Evolutionary conservation across 2,113 vertebrate genomes (phyloP), one percentile per base, ranked within the genome.

Genomic region (Ammodytes marinus): DNA sequence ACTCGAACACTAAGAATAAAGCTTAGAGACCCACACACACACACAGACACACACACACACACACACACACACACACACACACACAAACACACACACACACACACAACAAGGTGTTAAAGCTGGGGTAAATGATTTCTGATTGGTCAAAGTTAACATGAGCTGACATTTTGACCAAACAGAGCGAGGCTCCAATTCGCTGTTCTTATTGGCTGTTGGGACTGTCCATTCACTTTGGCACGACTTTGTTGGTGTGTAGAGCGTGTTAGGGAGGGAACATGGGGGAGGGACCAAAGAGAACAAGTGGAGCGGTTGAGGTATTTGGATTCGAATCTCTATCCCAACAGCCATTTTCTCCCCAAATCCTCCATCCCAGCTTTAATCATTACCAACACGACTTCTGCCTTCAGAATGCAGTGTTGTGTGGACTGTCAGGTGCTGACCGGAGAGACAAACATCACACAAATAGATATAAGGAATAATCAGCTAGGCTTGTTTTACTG

Each of bases 381-480:
- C 72, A 74, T 54, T 74, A 12, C 64, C 65, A 47, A 39, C 46
- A 43, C 57, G 78, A 75, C 54, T 17, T 45, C n/a, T 7, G 9
- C 9, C 47, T 65, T 79, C 12, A 75, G 42, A 74, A 39, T 6
- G 27, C 13, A 3, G 47, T 47, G 59, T 13, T 82, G 54, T 82
- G 54, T 57, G 53, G 57, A 72, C 70, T 59, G 59, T 37, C n/a
- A 5, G 27, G 27, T 27, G 27, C 57, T 50, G 84, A 81, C 77
- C 66, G n/a, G 66, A 50, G 15, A 69, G n/a, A 80, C 39, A 55
- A 83, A 65, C 53, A 73, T 1, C 40, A 80, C 47, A 17, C 61
- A 88, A 83, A 87, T 55, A 89, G 63, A 86, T n/a, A 7, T 17
- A 5, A 79, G 49, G 58, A 70, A 73, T 73, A 73, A 90, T 59